These are phyloP conservation scores for Ancistrus triradiatus DNA, from an alignment of 2,113 vertebrate genomes.

Conservation along the genomic window DNA sequence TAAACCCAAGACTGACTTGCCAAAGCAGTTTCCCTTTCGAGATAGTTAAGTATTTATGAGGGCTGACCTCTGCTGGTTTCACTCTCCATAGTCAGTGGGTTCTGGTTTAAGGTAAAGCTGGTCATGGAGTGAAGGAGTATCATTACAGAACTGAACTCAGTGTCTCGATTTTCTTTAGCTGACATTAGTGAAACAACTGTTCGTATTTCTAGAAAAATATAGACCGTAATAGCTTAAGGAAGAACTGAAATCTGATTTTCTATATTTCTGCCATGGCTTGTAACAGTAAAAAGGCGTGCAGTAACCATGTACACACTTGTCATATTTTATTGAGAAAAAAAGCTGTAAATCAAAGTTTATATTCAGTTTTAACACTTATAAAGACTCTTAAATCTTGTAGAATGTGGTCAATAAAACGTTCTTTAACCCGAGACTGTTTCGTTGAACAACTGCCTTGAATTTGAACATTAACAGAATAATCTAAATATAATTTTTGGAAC, in stretches of 20 bases:
- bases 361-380: background rate
- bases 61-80: conserved; percentile 35
- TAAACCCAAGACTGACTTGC: conserved; percentile 44
- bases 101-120: conserved; percentile 21
- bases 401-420: too few species aligned
- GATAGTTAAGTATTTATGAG: conserved; percentile 44
- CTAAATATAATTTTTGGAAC: too few species aligned
- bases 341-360: background rate
- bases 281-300: background rate
- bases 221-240: too few species aligned
- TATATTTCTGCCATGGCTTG: background rate
- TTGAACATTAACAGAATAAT: too few species aligned
- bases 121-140: conserved; percentile 13
- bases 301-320: background rate
- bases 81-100: conserved; percentile 28
- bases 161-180: too few species aligned
- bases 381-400: background rate
- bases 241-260: too few species aligned
- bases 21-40: conserved; percentile 47
- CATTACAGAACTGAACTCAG: background rate
- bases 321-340: too few species aligned
- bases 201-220: too few species aligned
- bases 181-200: too few species aligned
- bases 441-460: too few species aligned
- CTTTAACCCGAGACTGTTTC: too few species aligned